phyloP scores from a whole-genome alignment of 2,797 vertebrate genomes.

The Falco peregrinus region DNA sequence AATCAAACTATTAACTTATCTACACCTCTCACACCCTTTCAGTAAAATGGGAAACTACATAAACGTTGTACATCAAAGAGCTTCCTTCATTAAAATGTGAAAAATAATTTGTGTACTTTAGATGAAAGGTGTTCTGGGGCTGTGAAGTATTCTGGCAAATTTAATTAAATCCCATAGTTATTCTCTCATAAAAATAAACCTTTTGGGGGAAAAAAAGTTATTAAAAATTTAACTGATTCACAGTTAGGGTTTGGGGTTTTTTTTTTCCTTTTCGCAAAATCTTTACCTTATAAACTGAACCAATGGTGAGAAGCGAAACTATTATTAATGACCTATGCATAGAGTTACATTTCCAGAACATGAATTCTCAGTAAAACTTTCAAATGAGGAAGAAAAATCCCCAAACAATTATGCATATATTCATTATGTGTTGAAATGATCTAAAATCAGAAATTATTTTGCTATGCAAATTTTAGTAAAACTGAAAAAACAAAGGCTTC shows the following conservation, averaged over 20 bases:
- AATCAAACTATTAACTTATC: slow-evolving; percentile 44
- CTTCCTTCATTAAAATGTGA: slow-evolving; percentile 57
- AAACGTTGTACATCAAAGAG: slow-evolving; percentile 40
- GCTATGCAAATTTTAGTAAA: background rate
- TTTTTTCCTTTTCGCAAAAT: background rate
- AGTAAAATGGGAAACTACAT: slow-evolving; percentile 28
- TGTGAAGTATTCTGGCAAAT: slow-evolving; percentile 46
- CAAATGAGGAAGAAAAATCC: background rate
- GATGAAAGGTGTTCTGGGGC: slow-evolving; percentile 62
- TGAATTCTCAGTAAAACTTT: background rate
- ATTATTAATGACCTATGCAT: background rate
- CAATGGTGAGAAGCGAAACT: background rate
- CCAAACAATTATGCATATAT: background rate
- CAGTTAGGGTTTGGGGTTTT: background rate
- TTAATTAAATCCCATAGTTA: slow-evolving; percentile 57
- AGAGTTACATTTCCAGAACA: background rate
- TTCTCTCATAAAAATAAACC: slow-evolving; percentile 13
- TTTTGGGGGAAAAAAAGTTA: background rate
- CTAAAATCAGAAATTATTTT: background rate
- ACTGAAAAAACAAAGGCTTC: background rate
- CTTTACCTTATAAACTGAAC: background rate
- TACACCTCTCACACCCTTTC: slow-evolving; percentile 6
- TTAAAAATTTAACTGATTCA: background rate
- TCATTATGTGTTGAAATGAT: background rate
- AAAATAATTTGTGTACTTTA: slow-evolving; percentile 58